A percentile compares a stretch with the other conserved stretches of the same genome.
Evolutionary conservation across 2,797 vertebrate species (phyloP).

Genomic region (Hippocampus kuda): DNA sequence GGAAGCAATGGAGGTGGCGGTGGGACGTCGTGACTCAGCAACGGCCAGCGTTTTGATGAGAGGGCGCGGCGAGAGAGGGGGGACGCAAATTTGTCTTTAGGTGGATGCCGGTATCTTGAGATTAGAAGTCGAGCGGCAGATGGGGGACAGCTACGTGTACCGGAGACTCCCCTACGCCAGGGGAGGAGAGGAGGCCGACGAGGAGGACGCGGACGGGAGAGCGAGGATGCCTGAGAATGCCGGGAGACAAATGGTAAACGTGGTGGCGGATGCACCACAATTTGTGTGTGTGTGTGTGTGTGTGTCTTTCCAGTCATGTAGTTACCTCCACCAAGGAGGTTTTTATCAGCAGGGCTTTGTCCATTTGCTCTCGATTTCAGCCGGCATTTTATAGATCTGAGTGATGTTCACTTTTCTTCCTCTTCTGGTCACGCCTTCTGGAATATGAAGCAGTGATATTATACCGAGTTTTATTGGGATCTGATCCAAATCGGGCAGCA

Average conservation of each 20-base stretch:
- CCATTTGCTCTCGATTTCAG: background rate
- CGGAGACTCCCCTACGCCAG: constrained; percentile 56
- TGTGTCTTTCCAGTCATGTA: background rate
- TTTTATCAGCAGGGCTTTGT: background rate
- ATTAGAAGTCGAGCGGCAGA: constrained; percentile 18
- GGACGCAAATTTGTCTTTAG: constrained; percentile 6
- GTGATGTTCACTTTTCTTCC: background rate
- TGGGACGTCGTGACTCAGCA: constrained; percentile 50
- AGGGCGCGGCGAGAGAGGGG: constrained; percentile 1
- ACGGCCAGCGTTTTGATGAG: constrained; percentile 15
- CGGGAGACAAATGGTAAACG: constrained; percentile 54
- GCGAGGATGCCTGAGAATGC: constrained; percentile 34
- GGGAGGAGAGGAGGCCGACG: constrained; percentile 49
- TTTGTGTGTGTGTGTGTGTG: background rate
- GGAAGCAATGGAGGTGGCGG: constrained; percentile 5
- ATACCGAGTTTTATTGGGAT: background rate
- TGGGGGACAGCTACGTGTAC: constrained; percentile 65
- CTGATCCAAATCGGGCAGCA: background rate
- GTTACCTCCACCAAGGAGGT: background rate
- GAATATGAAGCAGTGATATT: background rate
- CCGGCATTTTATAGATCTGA: background rate
- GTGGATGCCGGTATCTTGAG: background rate
- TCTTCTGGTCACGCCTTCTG: background rate
- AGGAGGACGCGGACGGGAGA: constrained; percentile 43
- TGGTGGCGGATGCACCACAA: background rate